Conservation (phyloP, 1,140 invertebrate genomes). For the Pygmarrhopalites habei region DNA sequence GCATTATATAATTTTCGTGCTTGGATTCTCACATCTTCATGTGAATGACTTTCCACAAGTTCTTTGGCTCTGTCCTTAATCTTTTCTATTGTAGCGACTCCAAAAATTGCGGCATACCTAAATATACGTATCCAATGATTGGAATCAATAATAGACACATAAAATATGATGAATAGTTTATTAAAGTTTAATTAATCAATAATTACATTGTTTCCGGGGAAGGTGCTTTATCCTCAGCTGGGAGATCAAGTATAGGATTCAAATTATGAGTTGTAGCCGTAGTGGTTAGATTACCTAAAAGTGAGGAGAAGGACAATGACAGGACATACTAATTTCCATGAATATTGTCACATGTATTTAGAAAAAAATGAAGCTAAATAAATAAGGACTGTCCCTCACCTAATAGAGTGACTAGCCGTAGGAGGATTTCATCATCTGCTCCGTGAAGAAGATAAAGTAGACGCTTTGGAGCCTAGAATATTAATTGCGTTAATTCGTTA, state of each 20-base stretch:
- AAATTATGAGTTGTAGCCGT: slow-evolving; percentile 46
- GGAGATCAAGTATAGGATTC: slow-evolving; percentile 47
- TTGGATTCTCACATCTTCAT: slow-evolving; percentile 48
- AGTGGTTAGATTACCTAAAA: slow-evolving; percentile 50
- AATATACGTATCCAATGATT: not conserved
- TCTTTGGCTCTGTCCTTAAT: slow-evolving; percentile 48
- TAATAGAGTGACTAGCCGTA: slow-evolving; percentile 51
- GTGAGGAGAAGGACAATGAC: too few relatives aligned
- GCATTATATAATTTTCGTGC: slow-evolving; percentile 41
- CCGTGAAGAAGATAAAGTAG: slow-evolving; percentile 48
- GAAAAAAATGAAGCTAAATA: too few relatives aligned
- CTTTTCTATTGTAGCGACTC: slow-evolving; percentile 45
- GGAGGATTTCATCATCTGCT: slow-evolving; percentile 48
- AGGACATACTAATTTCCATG: too few relatives aligned
- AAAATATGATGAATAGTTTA: too few relatives aligned
- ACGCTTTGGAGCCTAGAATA: slow-evolving; percentile 50
- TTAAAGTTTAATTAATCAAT: too few relatives aligned
- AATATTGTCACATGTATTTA: too few relatives aligned
- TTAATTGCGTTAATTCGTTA: too few relatives aligned
- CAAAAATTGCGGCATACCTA: slow-evolving; percentile 50
- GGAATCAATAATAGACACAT: slow-evolving; percentile 11
- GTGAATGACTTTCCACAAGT: slow-evolving; percentile 47
- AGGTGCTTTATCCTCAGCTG: slow-evolving; percentile 52
- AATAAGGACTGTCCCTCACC: too few relatives aligned
- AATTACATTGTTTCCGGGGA: slow-evolving; percentile 55